Conservation (phyloP, 2,888 invertebrate genomes). For the Gnatocerus cornutus region DNA sequence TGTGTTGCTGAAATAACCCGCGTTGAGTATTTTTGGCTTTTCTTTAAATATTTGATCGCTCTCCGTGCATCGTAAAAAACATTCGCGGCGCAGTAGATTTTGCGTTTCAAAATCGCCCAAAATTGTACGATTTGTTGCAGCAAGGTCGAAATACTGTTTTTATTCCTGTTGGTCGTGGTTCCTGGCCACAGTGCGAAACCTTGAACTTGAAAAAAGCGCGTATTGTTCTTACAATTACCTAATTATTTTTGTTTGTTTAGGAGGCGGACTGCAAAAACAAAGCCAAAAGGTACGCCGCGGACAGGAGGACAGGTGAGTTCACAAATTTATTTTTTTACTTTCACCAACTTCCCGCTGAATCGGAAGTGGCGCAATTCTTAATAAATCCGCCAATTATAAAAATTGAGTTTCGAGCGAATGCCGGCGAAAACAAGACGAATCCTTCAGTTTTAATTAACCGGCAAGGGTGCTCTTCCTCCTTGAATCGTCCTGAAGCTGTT, state of each 20-base stretch:
- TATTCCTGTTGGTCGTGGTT: conserved; percentile 20
- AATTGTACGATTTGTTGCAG: conserved; percentile 3
- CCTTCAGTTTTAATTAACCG: conserved; percentile 10
- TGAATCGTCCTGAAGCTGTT: conserved; percentile 11
- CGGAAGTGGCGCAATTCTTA: conserved; percentile 13
- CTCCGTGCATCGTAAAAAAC: conserved; percentile 44
- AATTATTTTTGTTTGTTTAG: conserved; percentile 49
- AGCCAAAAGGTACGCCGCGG: conserved; percentile 44
- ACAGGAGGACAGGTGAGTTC: conserved; percentile 50
- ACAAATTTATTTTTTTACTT: conserved; percentile 4
- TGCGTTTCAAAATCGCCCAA: conserved; percentile 39
- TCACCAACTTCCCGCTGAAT: background rate
- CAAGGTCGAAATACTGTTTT: conserved; percentile 35
- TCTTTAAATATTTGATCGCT: conserved; percentile 48
- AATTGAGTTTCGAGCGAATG: conserved; percentile 3
- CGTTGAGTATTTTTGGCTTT: conserved; percentile 48
- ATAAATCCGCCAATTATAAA: conserved; percentile 12
- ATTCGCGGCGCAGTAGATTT: conserved; percentile 43
- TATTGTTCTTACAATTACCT: conserved; percentile 26
- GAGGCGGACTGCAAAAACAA: conserved; percentile 56
- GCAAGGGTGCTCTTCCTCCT: conserved; percentile 14
- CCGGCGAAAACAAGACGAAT: conserved; percentile 17
- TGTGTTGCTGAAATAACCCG: conserved; percentile 24
- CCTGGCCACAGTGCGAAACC: conserved; percentile 26
- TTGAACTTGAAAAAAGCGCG: conserved; percentile 39